Evolutionary conservation across 2,113 vertebrate species (phyloP), one percentile per base, ranked within the genome.

Genomic region (Manacus vitellinus): DNA sequence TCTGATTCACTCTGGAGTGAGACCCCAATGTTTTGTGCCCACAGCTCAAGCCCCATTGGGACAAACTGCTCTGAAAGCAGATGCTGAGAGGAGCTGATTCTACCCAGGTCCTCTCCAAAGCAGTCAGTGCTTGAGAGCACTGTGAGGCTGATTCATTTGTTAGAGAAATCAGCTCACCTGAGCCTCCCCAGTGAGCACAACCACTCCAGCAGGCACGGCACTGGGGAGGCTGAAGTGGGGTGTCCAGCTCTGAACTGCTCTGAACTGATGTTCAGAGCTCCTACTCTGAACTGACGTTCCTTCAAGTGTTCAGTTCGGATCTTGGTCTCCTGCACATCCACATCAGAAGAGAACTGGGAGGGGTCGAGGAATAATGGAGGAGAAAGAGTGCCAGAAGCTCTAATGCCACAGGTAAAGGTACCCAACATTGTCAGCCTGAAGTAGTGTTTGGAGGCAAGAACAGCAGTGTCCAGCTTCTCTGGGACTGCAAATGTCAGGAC

Each of bases 271-370:
- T 35, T 35, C 35, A 35, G 35, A 35, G 12, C 14, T 67, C 61
- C 35, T 35, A 61, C 90, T 61, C 62, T 12, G 10, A 73, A 27
- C 43, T 33, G 31, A 28, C 35, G 18, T 65, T 27, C 55, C 39
- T 24, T n/a, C 24, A 13, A 1, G 21, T 1, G 1, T 5, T n/a
- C 16, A 0, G 10, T 37, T 77, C 6, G 9, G 70, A 31, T 24
- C 78, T 33, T 24, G 41, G 21, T 55, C 61, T 62, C 33, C 68
- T 41, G 37, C 17, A 21, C 30, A 35, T 46, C 44, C 22, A 16
- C 31, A 7, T 35, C 2, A 1, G 22, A 75, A 63, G 19, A 78
- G 44, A 75, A 55, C 14, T 14, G 12, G 8, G 27, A 4, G 6
- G 2, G 8, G 3, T 7, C 3, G 6, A 16, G 19, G 9, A 55